These are phyloP conservation scores for Anticlea derivata DNA, from an alignment of 2,888 invertebrate genomes.

Conservation along the genomic window DNA sequence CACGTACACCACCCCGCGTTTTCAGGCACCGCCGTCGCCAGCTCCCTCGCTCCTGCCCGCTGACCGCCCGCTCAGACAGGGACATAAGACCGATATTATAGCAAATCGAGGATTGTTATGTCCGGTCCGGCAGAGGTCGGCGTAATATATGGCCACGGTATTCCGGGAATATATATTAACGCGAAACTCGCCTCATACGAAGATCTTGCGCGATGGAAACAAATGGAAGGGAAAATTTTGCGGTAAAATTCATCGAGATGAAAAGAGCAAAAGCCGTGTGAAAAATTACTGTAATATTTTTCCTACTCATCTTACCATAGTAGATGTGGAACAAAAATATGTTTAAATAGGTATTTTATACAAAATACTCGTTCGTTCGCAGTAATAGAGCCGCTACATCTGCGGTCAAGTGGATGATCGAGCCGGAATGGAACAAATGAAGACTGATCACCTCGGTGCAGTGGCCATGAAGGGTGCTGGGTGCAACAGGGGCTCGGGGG, in stretches of 20 bases:
- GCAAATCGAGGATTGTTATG: constrained; percentile 85
- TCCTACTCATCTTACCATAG: constrained; percentile 43
- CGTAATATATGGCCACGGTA: constrained; percentile 84
- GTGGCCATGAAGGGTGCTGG: constrained; percentile 37
- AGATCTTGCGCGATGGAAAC: constrained; percentile 83
- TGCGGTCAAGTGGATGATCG: constrained; percentile 61
- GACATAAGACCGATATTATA: constrained; percentile 81
- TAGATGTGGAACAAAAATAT: constrained; percentile 31
- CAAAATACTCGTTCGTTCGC: constrained; percentile 35
- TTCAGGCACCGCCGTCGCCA: constrained; percentile 52
- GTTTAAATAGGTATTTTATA: constrained; percentile 7
- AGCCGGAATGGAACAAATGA: constrained; percentile 67
- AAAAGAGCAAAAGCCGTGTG: constrained; percentile 59
- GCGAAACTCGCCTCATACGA: constrained; percentile 82
- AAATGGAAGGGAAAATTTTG: constrained; percentile 83
- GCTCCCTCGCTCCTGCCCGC: constrained; percentile 64
- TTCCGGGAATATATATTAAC: constrained; percentile 85
- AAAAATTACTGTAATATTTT: constrained; percentile 67
- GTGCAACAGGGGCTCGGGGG: constrained; percentile 25
- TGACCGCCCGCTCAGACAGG: constrained; percentile 61
- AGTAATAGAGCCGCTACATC: constrained; percentile 39
- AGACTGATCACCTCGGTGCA: constrained; percentile 77
- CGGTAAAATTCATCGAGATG: constrained; percentile 68
- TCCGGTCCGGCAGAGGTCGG: constrained; percentile 84
- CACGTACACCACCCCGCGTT: constrained; percentile 80